Percentiles rank a stretch among this genome's conserved stretches.
Evolutionary conservation across 1,140 invertebrate species (phyloP).

Genomic region (Epicauta chinensis): DNA sequence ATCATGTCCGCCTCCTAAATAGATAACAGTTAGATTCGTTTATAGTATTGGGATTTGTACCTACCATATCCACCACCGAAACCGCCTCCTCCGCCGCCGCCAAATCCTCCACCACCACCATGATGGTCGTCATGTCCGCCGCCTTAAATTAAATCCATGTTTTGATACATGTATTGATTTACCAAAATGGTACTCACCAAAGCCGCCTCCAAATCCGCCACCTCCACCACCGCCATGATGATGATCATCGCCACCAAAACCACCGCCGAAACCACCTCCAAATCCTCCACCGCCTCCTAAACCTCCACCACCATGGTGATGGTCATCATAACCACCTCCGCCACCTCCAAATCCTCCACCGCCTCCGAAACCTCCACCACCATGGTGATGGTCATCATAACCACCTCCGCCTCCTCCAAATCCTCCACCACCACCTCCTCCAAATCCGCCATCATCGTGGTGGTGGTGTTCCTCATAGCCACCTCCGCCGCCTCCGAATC

Average conservation of each 20-base stretch:
- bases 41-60: no score
- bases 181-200: neutral
- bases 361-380: constrained; percentile 17
- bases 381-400: constrained; percentile 6
- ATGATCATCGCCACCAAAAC: constrained; percentile 1
- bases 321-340: constrained; percentile 14
- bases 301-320: constrained; percentile 7
- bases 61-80: constrained; percentile 10
- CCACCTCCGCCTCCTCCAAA: constrained; percentile 22
- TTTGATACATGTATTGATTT: neutral
- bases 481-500: constrained; percentile 9
- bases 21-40: neutral
- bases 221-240: constrained; percentile 9
- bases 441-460: constrained; percentile 9
- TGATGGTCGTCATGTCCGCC: constrained; percentile 11
- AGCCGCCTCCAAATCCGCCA: neutral
- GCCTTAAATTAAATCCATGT: neutral
- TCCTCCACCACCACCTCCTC: constrained; percentile 15
- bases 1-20: constrained; percentile 5
- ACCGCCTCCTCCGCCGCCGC: constrained; percentile 9
- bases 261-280: constrained; percentile 11
- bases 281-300: constrained; percentile 3
- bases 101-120: constrained; percentile 8
- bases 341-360: constrained; percentile 14
- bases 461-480: constrained; percentile 6